Evolutionary conservation across 1,140 invertebrate species (phyloP), one percentile per base, ranked within the genome.

Genomic region (Drosophila trapezifrons): DNA sequence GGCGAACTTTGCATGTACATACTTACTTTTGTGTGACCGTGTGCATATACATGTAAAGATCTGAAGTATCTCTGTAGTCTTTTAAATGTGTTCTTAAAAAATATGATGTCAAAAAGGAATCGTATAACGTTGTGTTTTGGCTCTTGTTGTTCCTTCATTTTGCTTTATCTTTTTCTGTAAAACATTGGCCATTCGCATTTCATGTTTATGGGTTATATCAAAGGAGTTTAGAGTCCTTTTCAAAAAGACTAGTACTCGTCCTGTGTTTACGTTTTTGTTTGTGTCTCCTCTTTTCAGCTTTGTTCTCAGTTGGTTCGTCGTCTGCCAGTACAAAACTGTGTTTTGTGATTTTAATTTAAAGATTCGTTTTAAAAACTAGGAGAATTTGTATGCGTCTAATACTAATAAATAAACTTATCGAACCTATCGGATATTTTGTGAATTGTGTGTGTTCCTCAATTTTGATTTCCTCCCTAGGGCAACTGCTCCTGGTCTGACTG

Each of bases 211-310:
- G 77, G 56, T 71, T 54, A 2, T 65, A 46, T 81, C 54, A 86
- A 85, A 85, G 81, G 76, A 90, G 90, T 91, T 91, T 91, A 91
- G 86, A 91, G 90, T 91, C 90, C 90, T 91, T 91, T 91, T 91
- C 80, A 52, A 91, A 91, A 91, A 91, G 90, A 91, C 90, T 91
- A 87, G 85, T 86, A 76, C 71, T 89, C 84, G 80, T 84, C 80
- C 63, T 59, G 46, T 67, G 46, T 59, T 52, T 32, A n/a, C 58
- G 20, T 42, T 29, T n/a, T 35, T 20, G 51, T 54, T 42, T 22
- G 25, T 4, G 18, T 43, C 72, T 57, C 27, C 43, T 63, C 73
- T 52, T 40, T 43, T 43, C 17, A 60, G 35, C 47, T 64, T 25
- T 37, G 51, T 49, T 54, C 42, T 64, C 54, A 45, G 66, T 59